Evolutionary conservation across 2,113 vertebrate genomes (phyloP).

Genomic region (Tragelaphus buxtoni): DNA sequence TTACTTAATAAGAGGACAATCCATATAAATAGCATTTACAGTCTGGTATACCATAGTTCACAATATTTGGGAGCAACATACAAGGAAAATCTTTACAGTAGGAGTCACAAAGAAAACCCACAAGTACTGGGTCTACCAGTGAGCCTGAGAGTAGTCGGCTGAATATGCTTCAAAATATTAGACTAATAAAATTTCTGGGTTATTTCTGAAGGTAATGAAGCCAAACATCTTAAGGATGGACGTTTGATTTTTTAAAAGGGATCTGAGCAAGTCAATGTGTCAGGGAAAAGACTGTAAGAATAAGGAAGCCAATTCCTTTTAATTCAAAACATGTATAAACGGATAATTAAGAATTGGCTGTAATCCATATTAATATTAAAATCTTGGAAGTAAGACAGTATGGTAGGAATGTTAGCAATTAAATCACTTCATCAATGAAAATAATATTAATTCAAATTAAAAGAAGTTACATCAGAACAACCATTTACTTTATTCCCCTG

Average conservation of each 20-base stretch:
- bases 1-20: background rate
- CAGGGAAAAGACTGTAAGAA: background rate
- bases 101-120: background rate
- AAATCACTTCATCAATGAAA: conserved; percentile 25
- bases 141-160: background rate
- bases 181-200: background rate
- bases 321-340: background rate
- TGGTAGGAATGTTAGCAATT: conserved; percentile 15
- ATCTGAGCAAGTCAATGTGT: background rate
- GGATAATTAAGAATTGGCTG: conserved; percentile 56
- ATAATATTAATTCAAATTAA: conserved; percentile 48
- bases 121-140: background rate
- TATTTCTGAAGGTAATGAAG: background rate
- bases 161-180: background rate
- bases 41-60: background rate
- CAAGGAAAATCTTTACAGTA: background rate
- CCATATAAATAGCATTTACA: background rate
- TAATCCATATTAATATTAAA: conserved; percentile 55
- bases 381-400: background rate
- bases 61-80: background rate
- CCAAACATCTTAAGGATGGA: background rate
- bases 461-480: conserved; percentile 27
- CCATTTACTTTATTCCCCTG: conserved; percentile 13
- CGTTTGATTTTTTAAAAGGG: background rate
- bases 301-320: background rate